These are phyloP conservation scores for Sakesphorus luctuosus DNA, from an alignment of 2,113 vertebrate species.

Conservation along the genomic window DNA sequence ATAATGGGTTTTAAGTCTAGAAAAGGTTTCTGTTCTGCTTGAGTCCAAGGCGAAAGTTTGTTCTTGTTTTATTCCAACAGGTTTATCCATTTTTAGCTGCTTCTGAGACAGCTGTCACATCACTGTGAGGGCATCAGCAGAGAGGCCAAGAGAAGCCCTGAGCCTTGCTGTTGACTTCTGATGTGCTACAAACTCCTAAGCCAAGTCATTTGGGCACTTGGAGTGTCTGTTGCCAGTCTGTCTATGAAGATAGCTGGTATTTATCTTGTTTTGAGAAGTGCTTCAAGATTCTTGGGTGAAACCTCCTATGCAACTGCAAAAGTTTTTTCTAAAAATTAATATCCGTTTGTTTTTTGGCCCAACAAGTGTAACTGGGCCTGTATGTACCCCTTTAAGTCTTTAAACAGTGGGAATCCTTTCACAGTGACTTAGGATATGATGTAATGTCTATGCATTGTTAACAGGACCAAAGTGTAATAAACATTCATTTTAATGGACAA, in stretches of 20 bases:
- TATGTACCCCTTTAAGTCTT: conserved; percentile 38
- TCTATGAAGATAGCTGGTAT: background rate
- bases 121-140: background rate
- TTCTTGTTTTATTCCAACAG: conserved; percentile 36
- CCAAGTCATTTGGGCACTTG: background rate
- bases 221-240: background rate
- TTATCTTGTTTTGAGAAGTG: background rate
- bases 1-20: conserved; percentile 22
- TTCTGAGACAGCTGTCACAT: background rate
- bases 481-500: conserved; percentile 62
- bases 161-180: background rate
- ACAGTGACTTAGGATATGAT: conserved; percentile 66
- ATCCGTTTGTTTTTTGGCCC: background rate
- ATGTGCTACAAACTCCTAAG: background rate
- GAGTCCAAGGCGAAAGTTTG: background rate
- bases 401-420: conserved; percentile 49
- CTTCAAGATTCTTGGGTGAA: background rate
- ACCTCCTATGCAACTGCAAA: background rate
- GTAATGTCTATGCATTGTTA: conserved; percentile 66
- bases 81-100: conserved; percentile 23
- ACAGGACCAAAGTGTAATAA: conserved; percentile 45
- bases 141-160: background rate
- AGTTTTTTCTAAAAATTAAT: background rate
- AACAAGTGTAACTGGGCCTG: background rate
- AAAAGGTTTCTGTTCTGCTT: conserved; percentile 49